These are phyloP conservation scores for Bos javanicus DNA, from an alignment of 2,113 vertebrate genomes.

Conservation along the genomic window DNA sequence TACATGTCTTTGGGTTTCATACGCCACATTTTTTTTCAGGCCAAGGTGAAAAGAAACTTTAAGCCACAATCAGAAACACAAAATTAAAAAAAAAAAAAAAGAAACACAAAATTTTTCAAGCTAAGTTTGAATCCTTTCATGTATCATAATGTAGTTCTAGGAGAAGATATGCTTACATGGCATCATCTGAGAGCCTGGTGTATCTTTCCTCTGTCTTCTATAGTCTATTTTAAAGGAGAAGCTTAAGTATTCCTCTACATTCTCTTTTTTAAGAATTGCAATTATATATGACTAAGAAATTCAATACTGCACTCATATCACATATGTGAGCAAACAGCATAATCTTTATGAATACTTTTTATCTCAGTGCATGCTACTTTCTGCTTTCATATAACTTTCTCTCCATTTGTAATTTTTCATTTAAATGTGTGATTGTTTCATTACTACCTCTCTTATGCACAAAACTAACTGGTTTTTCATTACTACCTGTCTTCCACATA, in stretches of 20 bases:
- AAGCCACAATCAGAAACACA: neutral
- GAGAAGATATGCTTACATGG: neutral
- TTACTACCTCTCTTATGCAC: neutral
- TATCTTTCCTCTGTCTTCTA: neutral
- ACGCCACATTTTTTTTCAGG: conserved; percentile 21
- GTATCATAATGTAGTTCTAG: neutral
- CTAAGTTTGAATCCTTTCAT: neutral
- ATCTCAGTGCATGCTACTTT: neutral
- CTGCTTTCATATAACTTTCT: neutral
- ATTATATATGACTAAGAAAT: neutral
- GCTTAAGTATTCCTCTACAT: neutral
- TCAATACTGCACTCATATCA: neutral
- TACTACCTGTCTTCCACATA: neutral
- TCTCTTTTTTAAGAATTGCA: neutral
- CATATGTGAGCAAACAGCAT: neutral
- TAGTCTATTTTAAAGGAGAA: neutral
- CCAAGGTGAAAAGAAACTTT: conserved; percentile 29
- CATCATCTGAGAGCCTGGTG: neutral
- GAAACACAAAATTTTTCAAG: neutral
- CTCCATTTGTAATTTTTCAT: neutral
- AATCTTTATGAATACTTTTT: neutral
- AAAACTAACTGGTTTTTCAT: neutral
- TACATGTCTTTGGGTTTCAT: conserved; percentile 30
- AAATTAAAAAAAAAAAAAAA: neutral
- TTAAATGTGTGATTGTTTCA: neutral